Evolutionary conservation across 2,797 vertebrate species (phyloP).

Genomic region (Tamandua tetradactyla): DNA sequence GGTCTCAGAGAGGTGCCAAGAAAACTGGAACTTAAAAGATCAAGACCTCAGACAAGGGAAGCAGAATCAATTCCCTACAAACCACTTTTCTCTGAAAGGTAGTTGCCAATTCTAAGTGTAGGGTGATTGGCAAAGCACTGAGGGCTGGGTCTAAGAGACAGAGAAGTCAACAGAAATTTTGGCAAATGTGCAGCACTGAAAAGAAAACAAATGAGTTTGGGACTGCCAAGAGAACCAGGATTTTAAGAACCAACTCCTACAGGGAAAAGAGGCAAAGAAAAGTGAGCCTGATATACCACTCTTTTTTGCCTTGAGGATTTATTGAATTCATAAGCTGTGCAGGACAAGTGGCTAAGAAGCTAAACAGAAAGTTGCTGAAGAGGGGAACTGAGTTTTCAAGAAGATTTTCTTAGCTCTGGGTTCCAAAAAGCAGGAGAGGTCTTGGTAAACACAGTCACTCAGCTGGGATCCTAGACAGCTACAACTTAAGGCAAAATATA

Average conservation of each 20-base stretch:
- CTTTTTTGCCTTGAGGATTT: not conserved
- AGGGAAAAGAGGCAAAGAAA: not conserved
- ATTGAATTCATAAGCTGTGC: not conserved
- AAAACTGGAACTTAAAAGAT: not conserved
- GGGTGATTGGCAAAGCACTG: not conserved
- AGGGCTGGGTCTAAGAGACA: not conserved
- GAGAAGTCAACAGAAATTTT: conserved; percentile 1
- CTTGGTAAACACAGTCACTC: conserved; percentile 36
- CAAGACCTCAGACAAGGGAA: not conserved
- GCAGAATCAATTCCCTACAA: not conserved
- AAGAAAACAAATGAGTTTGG: not conserved
- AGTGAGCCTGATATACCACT: not conserved
- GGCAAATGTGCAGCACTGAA: not conserved
- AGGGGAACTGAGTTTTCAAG: conserved; percentile 28
- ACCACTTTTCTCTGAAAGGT: not conserved
- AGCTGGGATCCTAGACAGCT: not conserved
- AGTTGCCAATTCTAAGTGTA: not conserved
- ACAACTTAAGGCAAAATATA: not conserved
- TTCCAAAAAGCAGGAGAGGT: conserved; percentile 1
- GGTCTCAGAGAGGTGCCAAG: not conserved
- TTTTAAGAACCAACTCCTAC: not conserved
- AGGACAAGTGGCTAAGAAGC: not conserved
- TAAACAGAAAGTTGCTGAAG: not conserved
- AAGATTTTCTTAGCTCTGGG: conserved; percentile 34
- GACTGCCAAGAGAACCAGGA: not conserved